Evolutionary conservation across 2,113 vertebrate genomes (phyloP).

Genomic region (Seriola aureovittata): DNA sequence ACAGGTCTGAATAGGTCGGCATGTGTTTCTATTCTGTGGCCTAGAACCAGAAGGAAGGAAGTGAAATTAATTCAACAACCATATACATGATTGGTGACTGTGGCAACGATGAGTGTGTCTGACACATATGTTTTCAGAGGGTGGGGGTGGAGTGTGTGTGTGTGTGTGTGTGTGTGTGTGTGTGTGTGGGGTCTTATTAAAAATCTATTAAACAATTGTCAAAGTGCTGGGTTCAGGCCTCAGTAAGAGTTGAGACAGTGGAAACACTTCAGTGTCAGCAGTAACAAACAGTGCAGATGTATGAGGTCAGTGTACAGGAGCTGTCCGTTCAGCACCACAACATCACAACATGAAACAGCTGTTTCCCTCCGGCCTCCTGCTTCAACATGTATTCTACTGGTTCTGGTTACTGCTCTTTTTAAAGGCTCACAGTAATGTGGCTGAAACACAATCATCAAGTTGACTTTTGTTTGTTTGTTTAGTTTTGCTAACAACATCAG

Average conservation of each 20-base stretch:
- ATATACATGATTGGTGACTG: neutral
- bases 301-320: neutral
- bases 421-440: neutral
- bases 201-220: neutral
- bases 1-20: too few relatives aligned
- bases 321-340: slow-evolving; percentile 40
- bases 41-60: neutral
- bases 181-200: too few relatives aligned
- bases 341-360: neutral
- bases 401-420: neutral
- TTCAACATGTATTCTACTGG: neutral
- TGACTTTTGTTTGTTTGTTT: too few relatives aligned
- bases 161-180: too few relatives aligned
- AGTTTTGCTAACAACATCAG: too few relatives aligned
- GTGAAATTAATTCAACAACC: neutral
- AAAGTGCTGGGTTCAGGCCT: neutral
- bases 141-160: neutral
- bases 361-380: neutral
- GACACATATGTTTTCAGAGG: neutral
- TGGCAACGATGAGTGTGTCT: neutral
- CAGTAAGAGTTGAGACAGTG: neutral
- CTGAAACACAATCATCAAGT: too few relatives aligned
- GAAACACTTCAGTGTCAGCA: neutral
- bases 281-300: neutral
- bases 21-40: neutral